phyloP scores from a whole-genome alignment of 2,888 invertebrate species.

The Lepas anatifera region DNA sequence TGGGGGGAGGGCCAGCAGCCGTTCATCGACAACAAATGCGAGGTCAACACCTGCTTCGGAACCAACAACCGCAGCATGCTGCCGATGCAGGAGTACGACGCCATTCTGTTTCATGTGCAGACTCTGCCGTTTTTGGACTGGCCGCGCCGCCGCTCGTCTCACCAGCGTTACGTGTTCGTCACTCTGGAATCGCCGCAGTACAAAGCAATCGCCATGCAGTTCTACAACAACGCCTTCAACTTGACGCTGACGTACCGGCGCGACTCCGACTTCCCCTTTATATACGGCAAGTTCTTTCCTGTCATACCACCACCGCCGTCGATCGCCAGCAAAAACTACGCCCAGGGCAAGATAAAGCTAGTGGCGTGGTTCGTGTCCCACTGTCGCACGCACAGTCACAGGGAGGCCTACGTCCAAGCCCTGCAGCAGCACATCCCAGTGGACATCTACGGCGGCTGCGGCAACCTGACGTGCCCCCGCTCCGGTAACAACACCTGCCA shows the following conservation, averaged over 20 bases:
- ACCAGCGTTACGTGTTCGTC: conserved; percentile 23
- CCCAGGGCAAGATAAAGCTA: conserved; percentile 13
- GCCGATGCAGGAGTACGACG: conserved; percentile 21
- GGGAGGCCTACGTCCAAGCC: conserved; percentile 24
- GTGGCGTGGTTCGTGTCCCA: conserved; percentile 27
- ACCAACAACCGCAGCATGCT: conserved; percentile 21
- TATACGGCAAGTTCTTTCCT: conserved; percentile 14
- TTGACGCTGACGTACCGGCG: conserved; percentile 27
- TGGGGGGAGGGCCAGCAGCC: conserved; percentile 24
- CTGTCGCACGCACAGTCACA: conserved; percentile 22
- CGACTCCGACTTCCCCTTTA: conserved; percentile 25
- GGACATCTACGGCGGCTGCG: conserved; percentile 26
- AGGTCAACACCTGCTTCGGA: conserved; percentile 22
- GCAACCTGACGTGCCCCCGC: conserved; percentile 17
- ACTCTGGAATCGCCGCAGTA: conserved; percentile 20
- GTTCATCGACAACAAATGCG: conserved; percentile 20
- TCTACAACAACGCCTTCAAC: conserved; percentile 22
- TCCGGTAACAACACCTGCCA: background rate
- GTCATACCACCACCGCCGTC: background rate
- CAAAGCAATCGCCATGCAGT: background rate
- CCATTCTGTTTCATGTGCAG: conserved; percentile 24
- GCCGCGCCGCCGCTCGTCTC: background rate
- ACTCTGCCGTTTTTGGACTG: conserved; percentile 13
- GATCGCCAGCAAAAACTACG: background rate
- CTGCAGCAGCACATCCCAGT: conserved; percentile 24